phyloP scores from a whole-genome alignment of 1,140 invertebrate species.

The Andricus grossulariae region DNA sequence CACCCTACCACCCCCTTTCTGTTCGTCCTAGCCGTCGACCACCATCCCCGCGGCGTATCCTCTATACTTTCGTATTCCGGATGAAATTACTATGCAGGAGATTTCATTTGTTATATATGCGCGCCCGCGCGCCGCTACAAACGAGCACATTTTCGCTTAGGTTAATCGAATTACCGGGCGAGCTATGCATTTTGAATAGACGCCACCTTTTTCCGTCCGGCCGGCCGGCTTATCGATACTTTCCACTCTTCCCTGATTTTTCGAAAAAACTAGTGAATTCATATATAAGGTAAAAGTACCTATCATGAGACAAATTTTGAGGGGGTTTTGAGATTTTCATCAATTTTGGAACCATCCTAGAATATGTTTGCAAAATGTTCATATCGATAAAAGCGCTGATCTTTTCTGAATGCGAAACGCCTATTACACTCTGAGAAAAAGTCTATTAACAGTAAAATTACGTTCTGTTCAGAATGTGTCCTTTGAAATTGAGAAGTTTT shows the following conservation, averaged over 20 bases:
- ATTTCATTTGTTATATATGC: conserved; percentile 76
- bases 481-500: too few relatives aligned
- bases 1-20: conserved; percentile 42
- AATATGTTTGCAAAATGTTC: too few relatives aligned
- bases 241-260: conserved; percentile 2
- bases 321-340: too few relatives aligned
- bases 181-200: conserved; percentile 73
- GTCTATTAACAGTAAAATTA: too few relatives aligned
- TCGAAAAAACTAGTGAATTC: too few relatives aligned
- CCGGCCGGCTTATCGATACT: conserved; percentile 51
- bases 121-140: conserved; percentile 67
- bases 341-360: too few relatives aligned
- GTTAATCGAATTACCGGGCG: conserved; percentile 71
- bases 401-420: too few relatives aligned
- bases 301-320: too few relatives aligned
- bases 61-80: conserved; percentile 73
- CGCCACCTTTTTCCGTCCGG: conserved; percentile 57
- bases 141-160: conserved; percentile 75
- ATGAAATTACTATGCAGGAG: conserved; percentile 75
- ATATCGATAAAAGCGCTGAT: too few relatives aligned
- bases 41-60: conserved; percentile 57
- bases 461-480: too few relatives aligned
- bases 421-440: too few relatives aligned
- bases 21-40: conserved; percentile 44
- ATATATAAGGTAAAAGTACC: too few relatives aligned